These are phyloP conservation scores for Syrphus vitripennis DNA, from an alignment of 2,888 invertebrate species.

Conservation along the genomic window DNA sequence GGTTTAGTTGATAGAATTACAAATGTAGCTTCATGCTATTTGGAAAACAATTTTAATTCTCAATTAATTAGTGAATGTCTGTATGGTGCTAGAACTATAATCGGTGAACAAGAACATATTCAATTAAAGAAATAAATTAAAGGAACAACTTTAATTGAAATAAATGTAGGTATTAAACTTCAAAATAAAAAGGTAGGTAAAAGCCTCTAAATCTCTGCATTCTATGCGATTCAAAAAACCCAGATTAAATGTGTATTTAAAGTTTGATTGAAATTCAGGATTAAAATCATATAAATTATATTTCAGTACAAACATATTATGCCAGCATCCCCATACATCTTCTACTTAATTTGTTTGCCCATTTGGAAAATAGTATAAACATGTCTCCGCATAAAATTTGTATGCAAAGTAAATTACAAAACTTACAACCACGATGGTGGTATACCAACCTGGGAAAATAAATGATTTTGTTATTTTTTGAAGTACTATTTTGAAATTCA, in stretches of 20 bases:
- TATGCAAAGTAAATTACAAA: background rate
- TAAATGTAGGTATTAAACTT: too few relatives aligned
- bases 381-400: background rate
- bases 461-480: background rate
- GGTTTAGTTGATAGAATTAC: too few relatives aligned
- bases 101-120: too few relatives aligned
- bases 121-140: background rate
- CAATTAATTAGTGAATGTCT: too few relatives aligned
- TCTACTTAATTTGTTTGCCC: background rate
- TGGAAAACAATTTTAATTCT: too few relatives aligned
- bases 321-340: background rate
- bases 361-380: background rate
- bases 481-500: background rate
- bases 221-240: background rate
- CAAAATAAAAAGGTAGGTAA: background rate
- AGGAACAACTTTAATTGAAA: background rate
- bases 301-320: background rate
- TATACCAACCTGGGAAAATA: background rate
- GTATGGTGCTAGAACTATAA: too few relatives aligned
- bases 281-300: background rate
- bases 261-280: background rate
- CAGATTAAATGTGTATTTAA: background rate
- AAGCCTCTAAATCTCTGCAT: background rate
- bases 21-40: too few relatives aligned
- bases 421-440: background rate